A percentile compares a stretch with the other conserved stretches of the same genome.
Evolutionary conservation across 2,888 invertebrate species (phyloP).

Genomic region (Cosmorhoe ocellata): DNA sequence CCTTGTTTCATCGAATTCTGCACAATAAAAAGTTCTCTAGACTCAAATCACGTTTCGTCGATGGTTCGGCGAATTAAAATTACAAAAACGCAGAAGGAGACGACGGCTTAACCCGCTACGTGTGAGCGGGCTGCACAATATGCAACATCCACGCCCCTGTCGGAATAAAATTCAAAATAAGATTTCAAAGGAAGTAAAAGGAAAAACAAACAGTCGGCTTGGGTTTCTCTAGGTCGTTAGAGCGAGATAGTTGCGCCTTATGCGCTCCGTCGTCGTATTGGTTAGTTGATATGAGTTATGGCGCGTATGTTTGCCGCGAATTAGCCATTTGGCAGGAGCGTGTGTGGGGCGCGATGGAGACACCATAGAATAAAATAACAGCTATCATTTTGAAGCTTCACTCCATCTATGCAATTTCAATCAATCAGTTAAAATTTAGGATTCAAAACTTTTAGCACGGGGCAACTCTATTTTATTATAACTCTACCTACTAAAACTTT

Average conservation of each 20-base stretch:
- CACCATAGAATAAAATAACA: conserved; percentile 30
- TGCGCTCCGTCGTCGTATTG: conserved; percentile 54
- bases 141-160: conserved; percentile 84
- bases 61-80: conserved; percentile 80
- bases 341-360: conserved; percentile 67
- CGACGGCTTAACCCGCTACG: conserved; percentile 50
- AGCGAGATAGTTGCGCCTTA: conserved; percentile 63
- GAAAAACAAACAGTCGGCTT: conserved; percentile 74
- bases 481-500: too few species aligned
- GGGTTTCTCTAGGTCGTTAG: conserved; percentile 74
- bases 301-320: conserved; percentile 78
- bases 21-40: conserved; percentile 73
- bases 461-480: too few species aligned
- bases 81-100: conserved; percentile 77
- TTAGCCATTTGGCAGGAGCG: conserved; percentile 77
- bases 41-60: conserved; percentile 78
- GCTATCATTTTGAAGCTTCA: not conserved
- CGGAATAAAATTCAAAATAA: conserved; percentile 81
- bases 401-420: not conserved
- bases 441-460: too few species aligned
- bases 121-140: conserved; percentile 78
- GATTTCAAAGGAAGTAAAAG: conserved; percentile 79
- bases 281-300: conserved; percentile 79
- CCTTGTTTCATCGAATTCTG: conserved; percentile 69
- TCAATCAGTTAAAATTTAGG: not conserved